A percentile compares a stretch with the other conserved stretches of the same genome.
phyloP scores from a whole-genome alignment of 2,888 invertebrate genomes.

The Abrostola tripartita region DNA sequence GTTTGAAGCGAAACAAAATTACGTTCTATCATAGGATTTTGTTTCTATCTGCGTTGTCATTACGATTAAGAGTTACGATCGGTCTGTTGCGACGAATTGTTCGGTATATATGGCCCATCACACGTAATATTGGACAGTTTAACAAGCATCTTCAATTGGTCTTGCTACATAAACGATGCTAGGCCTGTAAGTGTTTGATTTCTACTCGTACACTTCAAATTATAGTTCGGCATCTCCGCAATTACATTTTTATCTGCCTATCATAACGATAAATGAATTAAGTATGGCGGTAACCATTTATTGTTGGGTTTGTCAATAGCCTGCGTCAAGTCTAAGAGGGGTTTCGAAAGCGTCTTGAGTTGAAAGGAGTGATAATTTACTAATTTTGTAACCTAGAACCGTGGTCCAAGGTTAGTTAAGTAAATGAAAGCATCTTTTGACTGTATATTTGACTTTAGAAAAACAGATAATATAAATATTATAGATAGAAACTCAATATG shows the following conservation, averaged over 20 bases:
- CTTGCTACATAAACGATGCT: slow-evolving; percentile 30
- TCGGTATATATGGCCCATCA: background rate
- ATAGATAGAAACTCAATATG: too few species aligned
- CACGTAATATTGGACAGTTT: slow-evolving; percentile 28
- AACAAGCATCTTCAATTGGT: slow-evolving; percentile 25
- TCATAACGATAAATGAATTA: background rate
- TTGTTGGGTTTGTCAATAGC: slow-evolving; percentile 5
- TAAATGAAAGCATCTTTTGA: background rate
- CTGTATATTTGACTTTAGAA: background rate
- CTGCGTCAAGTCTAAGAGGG: background rate
- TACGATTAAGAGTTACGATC: too few species aligned
- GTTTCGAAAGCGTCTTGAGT: slow-evolving; percentile 4
- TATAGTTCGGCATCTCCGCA: background rate
- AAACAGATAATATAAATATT: background rate
- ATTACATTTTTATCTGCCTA: slow-evolving; percentile 2
- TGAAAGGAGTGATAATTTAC: slow-evolving; percentile 1
- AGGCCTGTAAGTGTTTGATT: slow-evolving; percentile 20
- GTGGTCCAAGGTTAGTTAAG: slow-evolving; percentile 5
- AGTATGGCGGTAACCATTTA: background rate
- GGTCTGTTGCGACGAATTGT: too few species aligned
- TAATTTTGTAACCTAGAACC: background rate
- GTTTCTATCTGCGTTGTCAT: too few species aligned
- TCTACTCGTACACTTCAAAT: slow-evolving; percentile 1
- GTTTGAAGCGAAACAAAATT: too few species aligned
- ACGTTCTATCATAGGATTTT: too few species aligned